Evolutionary conservation across 2,797 vertebrate genomes (phyloP), one percentile per base, ranked within the genome.

Genomic region (Nyctibius grandis): DNA sequence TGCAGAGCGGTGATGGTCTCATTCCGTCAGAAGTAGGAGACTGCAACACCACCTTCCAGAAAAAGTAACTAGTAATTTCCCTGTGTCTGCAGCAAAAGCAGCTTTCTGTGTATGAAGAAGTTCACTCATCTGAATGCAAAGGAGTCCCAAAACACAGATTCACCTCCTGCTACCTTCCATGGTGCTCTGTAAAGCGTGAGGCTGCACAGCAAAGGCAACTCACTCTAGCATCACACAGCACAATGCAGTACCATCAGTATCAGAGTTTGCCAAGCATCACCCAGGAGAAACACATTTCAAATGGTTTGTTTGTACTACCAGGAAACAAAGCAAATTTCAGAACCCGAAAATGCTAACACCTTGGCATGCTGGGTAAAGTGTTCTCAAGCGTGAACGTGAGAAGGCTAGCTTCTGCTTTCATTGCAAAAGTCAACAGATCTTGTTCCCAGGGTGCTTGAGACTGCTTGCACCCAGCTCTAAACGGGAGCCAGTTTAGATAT

Each of bases 201-300:
- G 50, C 74, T 56, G 45, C 2, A 2, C 48, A 47, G 19, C 70
- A 38, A 63, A 64, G 38, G 56, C 31, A 18, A 31, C 8, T 67
- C 60, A 9, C 33, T 16, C 26, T 8, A 12, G 63, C 0, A 0
- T 12, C 0, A 0, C 34, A 19, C 22, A 47, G 57, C 34, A 36
- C 26, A 16, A 6, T 1, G 20, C 70, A 36, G 53, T 1, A 9
- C 25, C 64, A 22, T 0, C 20, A 4, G 6, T 25, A 45, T 1
- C 20, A 9, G 60, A 42, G 15, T 50, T 64, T 45, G 36, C 21
- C 42, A 65, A 65, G 25, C 29, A 31, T 28, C 53, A 63, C 4
- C 38, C 57, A 13, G 51, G 26, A 51, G n/a, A 82, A 53, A 42
- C 17, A 8, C 9, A 36, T 60, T 60, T 80, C 42, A 60, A 70